Conservation (phyloP, 2,113 vertebrate species). For the Enhydra lutris region DNA sequence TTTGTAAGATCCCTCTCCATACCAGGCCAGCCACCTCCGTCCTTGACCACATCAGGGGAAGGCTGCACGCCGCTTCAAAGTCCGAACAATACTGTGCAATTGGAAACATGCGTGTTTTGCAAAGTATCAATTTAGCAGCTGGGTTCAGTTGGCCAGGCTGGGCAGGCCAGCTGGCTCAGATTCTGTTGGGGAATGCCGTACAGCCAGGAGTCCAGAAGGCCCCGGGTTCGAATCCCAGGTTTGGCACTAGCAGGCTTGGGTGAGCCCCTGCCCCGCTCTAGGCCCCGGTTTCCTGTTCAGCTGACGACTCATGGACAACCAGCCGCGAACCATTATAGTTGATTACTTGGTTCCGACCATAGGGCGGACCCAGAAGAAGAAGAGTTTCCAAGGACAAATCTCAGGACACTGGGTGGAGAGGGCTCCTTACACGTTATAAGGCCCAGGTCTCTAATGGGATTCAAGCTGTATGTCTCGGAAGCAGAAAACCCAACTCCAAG, state of each 20-base stretch:
- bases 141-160: not conserved
- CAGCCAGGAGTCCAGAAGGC: not conserved
- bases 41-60: slow-evolving; percentile 83
- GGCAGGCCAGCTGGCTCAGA: not conserved
- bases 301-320: not conserved
- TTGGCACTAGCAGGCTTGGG: not conserved
- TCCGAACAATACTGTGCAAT: slow-evolving; percentile 63
- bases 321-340: accelerated
- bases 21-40: slow-evolving; percentile 76
- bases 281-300: not conserved
- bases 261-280: accelerated
- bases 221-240: not conserved
- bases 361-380: not conserved
- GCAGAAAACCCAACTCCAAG: not conserved
- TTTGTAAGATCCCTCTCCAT: slow-evolving; percentile 80
- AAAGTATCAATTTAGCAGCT: slow-evolving; percentile 78
- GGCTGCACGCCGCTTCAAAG: slow-evolving; percentile 67
- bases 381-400: not conserved
- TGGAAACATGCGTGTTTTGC: slow-evolving; percentile 76
- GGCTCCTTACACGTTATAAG: not conserved
- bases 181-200: accelerated
- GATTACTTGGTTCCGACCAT: not conserved
- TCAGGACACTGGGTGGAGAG: not conserved
- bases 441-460: not conserved
- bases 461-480: not conserved